These are phyloP conservation scores for Hoplias malabaricus DNA, from an alignment of 2,113 vertebrate genomes.

Conservation along the genomic window DNA sequence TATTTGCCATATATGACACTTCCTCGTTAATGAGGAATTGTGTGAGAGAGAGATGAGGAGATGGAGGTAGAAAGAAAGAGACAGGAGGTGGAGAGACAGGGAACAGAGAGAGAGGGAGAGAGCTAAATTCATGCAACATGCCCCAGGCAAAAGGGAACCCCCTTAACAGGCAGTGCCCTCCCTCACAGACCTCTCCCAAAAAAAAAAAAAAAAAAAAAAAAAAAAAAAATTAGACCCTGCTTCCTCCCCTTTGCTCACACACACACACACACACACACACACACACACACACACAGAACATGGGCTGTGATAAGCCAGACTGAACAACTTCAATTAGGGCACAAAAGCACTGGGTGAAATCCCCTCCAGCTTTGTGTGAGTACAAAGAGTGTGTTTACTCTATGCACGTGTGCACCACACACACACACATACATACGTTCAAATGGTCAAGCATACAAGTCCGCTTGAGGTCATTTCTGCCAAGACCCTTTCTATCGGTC, in stretches of 20 bases:
- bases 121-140: slow-evolving; percentile 33
- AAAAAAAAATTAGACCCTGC: too few relatives aligned
- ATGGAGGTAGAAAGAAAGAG: slow-evolving; percentile 27
- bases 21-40: background rate
- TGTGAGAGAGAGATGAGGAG: background rate
- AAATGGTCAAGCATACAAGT: slow-evolving; percentile 22
- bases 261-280: slow-evolving; percentile 24
- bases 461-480: slow-evolving; percentile 40
- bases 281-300: background rate
- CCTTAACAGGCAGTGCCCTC: background rate
- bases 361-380: slow-evolving; percentile 37
- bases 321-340: slow-evolving; percentile 76
- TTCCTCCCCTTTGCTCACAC: slow-evolving; percentile 42
- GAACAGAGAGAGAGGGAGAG: slow-evolving; percentile 34
- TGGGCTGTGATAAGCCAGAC: slow-evolving; percentile 52
- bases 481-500: slow-evolving; percentile 1
- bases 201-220: slow-evolving; percentile 22
- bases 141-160: slow-evolving; percentile 60
- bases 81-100: slow-evolving; percentile 27
- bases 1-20: background rate
- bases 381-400: slow-evolving; percentile 17
- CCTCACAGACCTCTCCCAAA: background rate
- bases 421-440: slow-evolving; percentile 16
- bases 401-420: slow-evolving; percentile 10
- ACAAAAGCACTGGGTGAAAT: slow-evolving; percentile 71